These are phyloP conservation scores for Streptopelia turtur DNA, from an alignment of 2,797 vertebrate species.

Conservation along the genomic window DNA sequence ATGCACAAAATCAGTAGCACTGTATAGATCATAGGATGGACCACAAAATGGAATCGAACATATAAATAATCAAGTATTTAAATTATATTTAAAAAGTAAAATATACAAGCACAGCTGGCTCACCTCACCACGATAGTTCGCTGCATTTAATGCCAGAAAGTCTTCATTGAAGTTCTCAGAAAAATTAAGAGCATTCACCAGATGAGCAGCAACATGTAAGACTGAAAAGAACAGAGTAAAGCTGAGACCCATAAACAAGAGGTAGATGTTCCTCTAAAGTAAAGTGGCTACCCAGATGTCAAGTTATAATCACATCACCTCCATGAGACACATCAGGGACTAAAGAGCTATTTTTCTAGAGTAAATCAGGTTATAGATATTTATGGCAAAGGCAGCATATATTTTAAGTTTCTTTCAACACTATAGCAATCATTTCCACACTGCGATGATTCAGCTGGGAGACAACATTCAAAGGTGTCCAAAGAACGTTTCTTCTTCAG, in stretches of 20 bases:
- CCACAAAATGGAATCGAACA: background rate
- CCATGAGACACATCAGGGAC: background rate
- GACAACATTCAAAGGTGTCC: background rate
- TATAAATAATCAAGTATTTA: background rate
- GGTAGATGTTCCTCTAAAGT: background rate
- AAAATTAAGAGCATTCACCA: conserved; percentile 90
- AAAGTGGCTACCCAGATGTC: background rate
- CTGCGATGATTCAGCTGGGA: background rate
- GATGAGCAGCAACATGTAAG: conserved; percentile 89
- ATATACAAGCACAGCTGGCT: conserved; percentile 46
- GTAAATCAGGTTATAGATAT: background rate
- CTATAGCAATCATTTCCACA: background rate
- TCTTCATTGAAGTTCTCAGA: conserved; percentile 88
- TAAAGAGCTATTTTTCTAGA: background rate
- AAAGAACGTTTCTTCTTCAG: background rate
- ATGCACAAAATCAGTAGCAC: background rate
- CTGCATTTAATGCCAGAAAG: conserved; percentile 89
- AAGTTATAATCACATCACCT: background rate
- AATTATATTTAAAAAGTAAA: conserved; percentile 5
- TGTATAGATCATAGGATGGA: background rate
- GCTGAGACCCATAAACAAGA: background rate
- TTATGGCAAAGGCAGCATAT: background rate
- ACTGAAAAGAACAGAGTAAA: background rate
- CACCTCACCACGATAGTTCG: conserved; percentile 92
- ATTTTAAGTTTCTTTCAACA: background rate